Conservation (phyloP, 1,140 invertebrate genomes). For the Bombus ignitus region DNA sequence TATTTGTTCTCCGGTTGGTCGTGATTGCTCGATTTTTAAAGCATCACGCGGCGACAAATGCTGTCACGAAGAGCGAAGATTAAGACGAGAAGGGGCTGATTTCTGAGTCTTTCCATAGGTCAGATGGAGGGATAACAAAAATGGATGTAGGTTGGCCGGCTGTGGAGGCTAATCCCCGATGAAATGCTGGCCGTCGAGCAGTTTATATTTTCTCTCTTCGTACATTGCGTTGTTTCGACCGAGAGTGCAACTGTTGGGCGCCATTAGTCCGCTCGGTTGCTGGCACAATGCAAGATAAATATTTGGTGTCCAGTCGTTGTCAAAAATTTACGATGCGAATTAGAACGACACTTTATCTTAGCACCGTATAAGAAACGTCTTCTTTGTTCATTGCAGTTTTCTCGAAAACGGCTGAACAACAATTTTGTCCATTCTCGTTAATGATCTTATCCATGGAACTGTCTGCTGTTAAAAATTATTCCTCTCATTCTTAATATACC, state of each 20-base stretch:
- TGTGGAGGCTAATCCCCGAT: constrained; percentile 51
- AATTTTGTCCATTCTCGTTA: not conserved
- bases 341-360: not conserved
- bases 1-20: not conserved
- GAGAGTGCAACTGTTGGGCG: not conserved
- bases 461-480: not conserved
- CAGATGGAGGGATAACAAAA: constrained; percentile 55
- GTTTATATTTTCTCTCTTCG: constrained; percentile 49
- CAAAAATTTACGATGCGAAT: constrained; percentile 29
- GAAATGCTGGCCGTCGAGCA: constrained; percentile 54
- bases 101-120: constrained; percentile 41
- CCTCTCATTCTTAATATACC: not conserved
- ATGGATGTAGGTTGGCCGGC: constrained; percentile 57
- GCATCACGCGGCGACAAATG: not conserved
- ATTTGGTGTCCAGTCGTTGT: constrained; percentile 12
- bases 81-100: constrained; percentile 8
- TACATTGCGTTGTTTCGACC: not conserved
- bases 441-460: not conserved
- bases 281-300: constrained; percentile 19
- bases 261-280: constrained; percentile 9
- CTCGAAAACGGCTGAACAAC: not conserved
- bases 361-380: not conserved
- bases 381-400: not conserved
- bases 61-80: not conserved
- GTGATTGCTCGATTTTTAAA: constrained; percentile 2